These are phyloP conservation scores for Montipora foliosa DNA, from an alignment of 64 coral and sea anemone genomes.

Conservation along the genomic window DNA sequence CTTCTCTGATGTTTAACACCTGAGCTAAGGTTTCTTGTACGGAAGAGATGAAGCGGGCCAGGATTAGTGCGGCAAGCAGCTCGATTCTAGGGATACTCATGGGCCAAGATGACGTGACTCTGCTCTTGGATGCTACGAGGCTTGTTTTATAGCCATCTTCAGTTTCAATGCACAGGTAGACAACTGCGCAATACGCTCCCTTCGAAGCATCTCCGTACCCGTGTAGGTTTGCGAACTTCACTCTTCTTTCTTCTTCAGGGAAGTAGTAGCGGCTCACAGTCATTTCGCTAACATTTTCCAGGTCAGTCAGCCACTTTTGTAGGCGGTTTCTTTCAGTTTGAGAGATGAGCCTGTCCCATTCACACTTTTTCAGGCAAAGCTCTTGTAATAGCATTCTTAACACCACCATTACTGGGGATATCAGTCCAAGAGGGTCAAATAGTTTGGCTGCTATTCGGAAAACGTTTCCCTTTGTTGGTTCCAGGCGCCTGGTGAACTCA, in stretches of 20 bases:
- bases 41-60: no score
- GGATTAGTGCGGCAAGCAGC: no score
- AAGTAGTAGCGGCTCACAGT: slow-evolving; percentile 20
- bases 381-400: slow-evolving; percentile 54
- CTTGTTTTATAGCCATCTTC: no score
- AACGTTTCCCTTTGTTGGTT: not conserved
- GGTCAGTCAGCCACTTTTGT: slow-evolving; percentile 13
- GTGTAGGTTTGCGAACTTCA: slow-evolving; percentile 29
- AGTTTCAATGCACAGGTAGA: no score
- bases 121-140: no score
- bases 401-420: slow-evolving; percentile 42
- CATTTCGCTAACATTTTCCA: not conserved
- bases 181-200: slow-evolving; percentile 32
- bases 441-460: not conserved
- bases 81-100: no score
- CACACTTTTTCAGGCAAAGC: slow-evolving; percentile 29
- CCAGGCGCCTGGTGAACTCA: slow-evolving; percentile 7
- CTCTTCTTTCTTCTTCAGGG: not conserved
- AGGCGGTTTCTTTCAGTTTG: no score
- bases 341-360: not conserved
- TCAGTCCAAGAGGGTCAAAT: slow-evolving; percentile 27
- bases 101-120: no score
- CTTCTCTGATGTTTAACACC: no score
- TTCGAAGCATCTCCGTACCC: slow-evolving; percentile 74
- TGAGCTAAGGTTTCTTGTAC: no score